Conservation (phyloP, 2,797 vertebrate genomes). For the Coregonus ussuriensis region DNA sequence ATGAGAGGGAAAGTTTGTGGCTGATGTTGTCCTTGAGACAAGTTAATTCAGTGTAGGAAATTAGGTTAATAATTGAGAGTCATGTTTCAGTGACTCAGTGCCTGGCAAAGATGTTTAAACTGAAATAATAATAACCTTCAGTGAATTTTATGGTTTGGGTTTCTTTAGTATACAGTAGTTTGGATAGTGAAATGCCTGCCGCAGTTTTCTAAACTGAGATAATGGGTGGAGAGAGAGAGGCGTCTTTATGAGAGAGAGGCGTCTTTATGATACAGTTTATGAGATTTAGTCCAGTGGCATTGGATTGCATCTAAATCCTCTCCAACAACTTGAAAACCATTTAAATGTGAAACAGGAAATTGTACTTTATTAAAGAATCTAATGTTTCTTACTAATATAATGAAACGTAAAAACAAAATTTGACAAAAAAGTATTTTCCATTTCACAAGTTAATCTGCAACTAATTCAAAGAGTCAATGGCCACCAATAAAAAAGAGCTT, state of each 20-base stretch:
- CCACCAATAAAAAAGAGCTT: not conserved
- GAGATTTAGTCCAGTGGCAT: not conserved
- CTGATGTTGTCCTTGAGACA: slow-evolving; percentile 16
- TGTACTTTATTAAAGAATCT: too few species aligned
- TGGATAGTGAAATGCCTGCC: slow-evolving; percentile 11
- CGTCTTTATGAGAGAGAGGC: not conserved
- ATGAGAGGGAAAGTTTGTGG: slow-evolving; percentile 7
- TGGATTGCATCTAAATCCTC: not conserved
- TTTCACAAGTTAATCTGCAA: too few species aligned
- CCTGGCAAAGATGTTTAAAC: slow-evolving; percentile 38
- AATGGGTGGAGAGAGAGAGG: too few species aligned
- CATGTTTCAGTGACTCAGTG: slow-evolving; percentile 37
- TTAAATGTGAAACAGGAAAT: slow-evolving; percentile 3
- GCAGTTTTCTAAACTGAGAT: slow-evolving; percentile 1
- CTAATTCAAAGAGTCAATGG: not conserved
- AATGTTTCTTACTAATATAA: too few species aligned
- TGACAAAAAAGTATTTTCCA: too few species aligned
- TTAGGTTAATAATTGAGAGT: slow-evolving; percentile 41
- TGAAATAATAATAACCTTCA: slow-evolving; percentile 31
- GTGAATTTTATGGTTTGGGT: slow-evolving; percentile 35
- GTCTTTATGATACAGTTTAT: not conserved
- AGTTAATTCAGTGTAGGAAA: slow-evolving; percentile 27
- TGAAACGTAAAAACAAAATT: too few species aligned
- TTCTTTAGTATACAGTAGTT: slow-evolving; percentile 35
- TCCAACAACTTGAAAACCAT: not conserved